A percentile compares a stretch with the other conserved stretches of the same genome.
phyloP scores from a whole-genome alignment of 2,888 invertebrate genomes.

The Microplitis manilae region DNA sequence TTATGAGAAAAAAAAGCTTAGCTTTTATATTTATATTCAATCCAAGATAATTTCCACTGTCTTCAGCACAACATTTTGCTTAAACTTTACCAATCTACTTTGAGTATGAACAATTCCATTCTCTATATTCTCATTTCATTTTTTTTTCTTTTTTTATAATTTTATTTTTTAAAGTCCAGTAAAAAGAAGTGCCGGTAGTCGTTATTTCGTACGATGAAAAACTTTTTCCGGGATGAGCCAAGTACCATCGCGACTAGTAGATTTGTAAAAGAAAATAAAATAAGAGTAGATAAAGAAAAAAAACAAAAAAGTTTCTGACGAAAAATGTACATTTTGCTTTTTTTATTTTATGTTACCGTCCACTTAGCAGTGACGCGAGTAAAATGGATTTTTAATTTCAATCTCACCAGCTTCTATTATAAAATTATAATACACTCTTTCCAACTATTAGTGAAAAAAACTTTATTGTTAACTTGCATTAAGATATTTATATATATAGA shows the following conservation, averaged over 20 bases:
- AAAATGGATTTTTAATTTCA: conserved; percentile 38
- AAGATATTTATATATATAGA: neutral
- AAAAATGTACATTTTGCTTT: conserved; percentile 14
- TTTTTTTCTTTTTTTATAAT: conserved; percentile 4
- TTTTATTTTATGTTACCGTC: conserved; percentile 11
- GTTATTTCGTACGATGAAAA: conserved; percentile 39
- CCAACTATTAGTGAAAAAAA: neutral
- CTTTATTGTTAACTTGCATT: conserved; percentile 23
- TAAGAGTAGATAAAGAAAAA: neutral
- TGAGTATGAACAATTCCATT: conserved; percentile 12
- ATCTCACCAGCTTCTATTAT: conserved; percentile 5
- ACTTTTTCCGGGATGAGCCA: conserved; percentile 26
- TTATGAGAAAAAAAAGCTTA: neutral
- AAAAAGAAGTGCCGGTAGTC: conserved; percentile 15
- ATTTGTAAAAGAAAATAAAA: conserved; percentile 30
- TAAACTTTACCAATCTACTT: conserved; percentile 43
- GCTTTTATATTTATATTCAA: neutral
- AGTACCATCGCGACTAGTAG: conserved; percentile 27
- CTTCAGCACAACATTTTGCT: conserved; percentile 34
- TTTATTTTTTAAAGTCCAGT: conserved; percentile 14
- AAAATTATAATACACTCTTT: neutral
- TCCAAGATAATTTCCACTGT: conserved; percentile 1
- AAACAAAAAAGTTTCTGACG: neutral
- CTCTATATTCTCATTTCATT: conserved; percentile 6
- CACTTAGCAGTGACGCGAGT: conserved; percentile 22